Evolutionary conservation across 2,888 invertebrate genomes (phyloP), one percentile per base, ranked within the genome.

Genomic region (Epinotia brunnichana): DNA sequence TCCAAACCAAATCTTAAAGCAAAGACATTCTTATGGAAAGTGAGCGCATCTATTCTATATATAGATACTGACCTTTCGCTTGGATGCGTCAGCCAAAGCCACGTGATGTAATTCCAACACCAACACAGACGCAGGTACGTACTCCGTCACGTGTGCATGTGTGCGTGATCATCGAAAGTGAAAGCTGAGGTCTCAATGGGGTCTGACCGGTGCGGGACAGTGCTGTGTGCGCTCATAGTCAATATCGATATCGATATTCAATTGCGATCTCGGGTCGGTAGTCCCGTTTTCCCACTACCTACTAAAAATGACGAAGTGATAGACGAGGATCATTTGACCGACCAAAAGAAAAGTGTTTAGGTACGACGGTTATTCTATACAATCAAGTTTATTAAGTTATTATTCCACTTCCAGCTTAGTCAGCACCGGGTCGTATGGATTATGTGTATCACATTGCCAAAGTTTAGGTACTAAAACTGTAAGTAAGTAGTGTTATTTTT

Each of bases 1-100:
- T 85, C 84, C 78, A 82, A 83, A 82, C 79, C 75, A 75, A 82
- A 83, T 82, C 80, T 78, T 79, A 79, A 81, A 83, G 77, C 78
- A 75, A 75, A 78, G 69, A 83, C 81, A 81, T 83, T 86, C 82
- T 85, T 87, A 86, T 90, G 86, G 86, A 91, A 91, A 91, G 90
- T 90, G 87, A 88, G 80, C 82, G 85, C 81, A 82, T 82, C 81
- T 78, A 80, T 78, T 77, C 82, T 90, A 88, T 89, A 87, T 87
- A 91, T 90, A 91, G 87, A 87, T 86, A 83, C 82, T 91, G 90
- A 91, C 91, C 91, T 92, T 91, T 92, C 85, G 87, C 82, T 88
- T 77, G 83, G 88, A 92, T 91, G 91, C 90, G 91, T 92, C 91
- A 92, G 85, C 84, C 83, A 82, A 87, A 86, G 82, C 84, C 82